These are phyloP conservation scores for Halichoerus grypus DNA, from an alignment of 2,113 vertebrate genomes.

Conservation along the genomic window DNA sequence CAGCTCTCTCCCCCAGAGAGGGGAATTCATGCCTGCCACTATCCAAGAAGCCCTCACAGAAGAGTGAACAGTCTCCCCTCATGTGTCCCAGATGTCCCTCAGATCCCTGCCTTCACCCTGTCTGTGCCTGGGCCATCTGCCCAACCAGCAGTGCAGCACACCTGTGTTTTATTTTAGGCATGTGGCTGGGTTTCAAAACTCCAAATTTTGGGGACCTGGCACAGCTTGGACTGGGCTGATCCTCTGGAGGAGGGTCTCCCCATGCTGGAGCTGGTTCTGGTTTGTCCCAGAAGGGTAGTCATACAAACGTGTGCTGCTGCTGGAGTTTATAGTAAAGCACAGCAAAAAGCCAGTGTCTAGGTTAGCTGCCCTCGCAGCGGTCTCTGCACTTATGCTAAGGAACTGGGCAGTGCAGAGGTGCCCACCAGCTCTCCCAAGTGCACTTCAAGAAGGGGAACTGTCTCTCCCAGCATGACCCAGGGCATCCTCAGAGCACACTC, in stretches of 20 bases:
- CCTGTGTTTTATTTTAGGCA: not conserved
- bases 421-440: not conserved
- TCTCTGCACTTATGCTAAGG: not conserved
- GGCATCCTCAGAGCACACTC: not conserved
- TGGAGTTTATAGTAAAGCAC: not conserved
- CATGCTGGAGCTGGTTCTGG: not conserved
- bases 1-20: not conserved
- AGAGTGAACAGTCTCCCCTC: not conserved
- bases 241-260: not conserved
- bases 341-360: not conserved
- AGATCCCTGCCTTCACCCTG: not conserved
- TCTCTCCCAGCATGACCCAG: not conserved
- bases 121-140: not conserved
- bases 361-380: not conserved
- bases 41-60: not conserved
- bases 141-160: not conserved
- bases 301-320: not conserved
- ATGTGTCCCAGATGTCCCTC: not conserved
- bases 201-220: not conserved
- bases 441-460: not conserved
- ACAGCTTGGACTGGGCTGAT: not conserved
- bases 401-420: not conserved
- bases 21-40: not conserved
- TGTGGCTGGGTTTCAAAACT: not conserved
- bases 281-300: not conserved